phyloP scores from a whole-genome alignment of 2,797 vertebrate genomes.

The Triplophysa bombifrons region DNA sequence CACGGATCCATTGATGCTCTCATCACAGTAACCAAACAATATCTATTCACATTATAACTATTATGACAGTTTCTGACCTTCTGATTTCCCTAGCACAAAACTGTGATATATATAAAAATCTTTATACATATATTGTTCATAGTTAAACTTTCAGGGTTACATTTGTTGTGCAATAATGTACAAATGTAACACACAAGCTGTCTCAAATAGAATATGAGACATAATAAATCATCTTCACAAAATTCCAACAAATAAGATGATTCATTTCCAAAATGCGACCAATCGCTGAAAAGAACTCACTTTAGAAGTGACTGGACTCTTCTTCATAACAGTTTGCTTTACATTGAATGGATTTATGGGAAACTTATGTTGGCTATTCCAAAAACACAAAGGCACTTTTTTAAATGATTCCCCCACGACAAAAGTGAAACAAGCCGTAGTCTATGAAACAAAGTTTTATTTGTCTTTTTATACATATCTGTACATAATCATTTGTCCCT shows the following conservation, averaged over 20 bases:
- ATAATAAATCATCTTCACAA: neutral
- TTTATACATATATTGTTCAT: too few relatives aligned
- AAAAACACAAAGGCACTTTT: neutral
- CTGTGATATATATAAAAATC: too few relatives aligned
- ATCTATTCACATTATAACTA: neutral
- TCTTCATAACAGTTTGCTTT: too few relatives aligned
- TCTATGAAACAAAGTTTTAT: slow-evolving; percentile 96
- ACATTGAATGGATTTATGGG: neutral
- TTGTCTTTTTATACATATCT: slow-evolving; percentile 99
- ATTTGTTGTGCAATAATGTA: neutral
- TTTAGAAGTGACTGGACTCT: neutral
- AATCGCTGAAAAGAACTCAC: neutral
- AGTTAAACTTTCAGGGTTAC: neutral
- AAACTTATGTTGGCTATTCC: neutral
- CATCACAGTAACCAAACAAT: slow-evolving; percentile 6
- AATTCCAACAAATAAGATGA: slow-evolving; percentile 12
- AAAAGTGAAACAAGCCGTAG: slow-evolving; percentile 61
- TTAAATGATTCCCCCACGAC: neutral
- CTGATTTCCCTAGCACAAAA: too few relatives aligned
- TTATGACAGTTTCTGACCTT: too few relatives aligned
- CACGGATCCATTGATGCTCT: neutral
- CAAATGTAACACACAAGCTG: too few relatives aligned
- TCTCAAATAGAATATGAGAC: slow-evolving; percentile 21
- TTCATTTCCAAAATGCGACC: neutral
- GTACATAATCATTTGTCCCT: slow-evolving; percentile 94